These are phyloP conservation scores for Crossaster papposus DNA, from an alignment of 53 echinoderm and acorn worm genomes.

Conservation along the genomic window DNA sequence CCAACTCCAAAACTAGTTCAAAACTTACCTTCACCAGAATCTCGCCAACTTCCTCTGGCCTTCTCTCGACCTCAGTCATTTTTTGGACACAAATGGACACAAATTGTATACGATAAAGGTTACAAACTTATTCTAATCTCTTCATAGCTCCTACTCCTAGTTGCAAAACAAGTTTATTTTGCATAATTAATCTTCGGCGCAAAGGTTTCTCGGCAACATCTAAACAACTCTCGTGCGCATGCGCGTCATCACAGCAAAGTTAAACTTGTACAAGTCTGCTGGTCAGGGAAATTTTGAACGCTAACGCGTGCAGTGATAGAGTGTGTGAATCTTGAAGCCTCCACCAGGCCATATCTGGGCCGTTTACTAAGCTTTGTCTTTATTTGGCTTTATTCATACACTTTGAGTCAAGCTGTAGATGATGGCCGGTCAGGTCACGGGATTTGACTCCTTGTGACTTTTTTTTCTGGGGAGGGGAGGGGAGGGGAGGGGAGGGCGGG, in stretches of 20 bases:
- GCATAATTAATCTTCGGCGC: neutral
- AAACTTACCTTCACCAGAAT: conserved; percentile 87
- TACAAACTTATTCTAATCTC: neutral
- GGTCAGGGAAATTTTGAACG: neutral
- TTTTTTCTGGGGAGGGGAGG: no score
- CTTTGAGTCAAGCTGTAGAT: no score
- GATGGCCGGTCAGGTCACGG: no score
- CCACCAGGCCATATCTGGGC: no score
- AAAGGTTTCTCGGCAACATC: conserved; percentile 66
- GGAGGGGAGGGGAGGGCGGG: no score
- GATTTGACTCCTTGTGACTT: no score
- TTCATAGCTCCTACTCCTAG: no score
- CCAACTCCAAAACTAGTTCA: neutral
- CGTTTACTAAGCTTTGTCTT: no score
- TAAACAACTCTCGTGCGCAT: conserved; percentile 60
- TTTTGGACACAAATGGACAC: conserved; percentile 2
- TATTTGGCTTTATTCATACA: no score
- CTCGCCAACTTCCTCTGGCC: conserved; percentile 93
- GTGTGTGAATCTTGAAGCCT: no score
- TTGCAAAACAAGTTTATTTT: neutral
- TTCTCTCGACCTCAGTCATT: conserved; percentile 83
- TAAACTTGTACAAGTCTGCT: neutral
- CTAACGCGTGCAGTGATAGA: neutral
- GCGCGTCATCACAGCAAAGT: neutral
- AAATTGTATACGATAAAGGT: neutral